These are phyloP conservation scores for Cactoblastis cactorum DNA, from an alignment of 2,888 invertebrate genomes.

Conservation along the genomic window DNA sequence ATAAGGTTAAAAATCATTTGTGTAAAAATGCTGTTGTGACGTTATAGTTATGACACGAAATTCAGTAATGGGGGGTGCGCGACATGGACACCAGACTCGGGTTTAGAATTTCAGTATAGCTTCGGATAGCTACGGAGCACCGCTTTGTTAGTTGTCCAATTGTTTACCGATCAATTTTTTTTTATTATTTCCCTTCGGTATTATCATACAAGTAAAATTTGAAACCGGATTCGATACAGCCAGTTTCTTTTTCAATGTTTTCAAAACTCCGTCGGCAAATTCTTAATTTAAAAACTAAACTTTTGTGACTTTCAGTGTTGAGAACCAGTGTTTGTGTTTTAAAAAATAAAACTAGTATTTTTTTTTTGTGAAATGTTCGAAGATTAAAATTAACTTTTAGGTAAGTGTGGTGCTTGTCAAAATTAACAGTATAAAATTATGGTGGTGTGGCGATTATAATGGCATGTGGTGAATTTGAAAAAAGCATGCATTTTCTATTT, in stretches of 20 bases:
- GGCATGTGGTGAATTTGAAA: constrained; percentile 56
- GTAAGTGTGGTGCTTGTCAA: constrained; percentile 67
- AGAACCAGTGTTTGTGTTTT: constrained; percentile 8
- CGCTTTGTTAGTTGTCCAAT: constrained; percentile 73
- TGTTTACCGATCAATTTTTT: constrained; percentile 71
- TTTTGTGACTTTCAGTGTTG: constrained; percentile 12
- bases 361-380: constrained; percentile 22
- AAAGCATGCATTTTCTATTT: constrained; percentile 49
- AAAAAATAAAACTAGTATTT: background rate
- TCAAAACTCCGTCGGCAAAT: background rate
- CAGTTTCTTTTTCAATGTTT: constrained; percentile 2
- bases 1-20: constrained; percentile 24
- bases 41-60: constrained; percentile 51
- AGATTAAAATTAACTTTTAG: constrained; percentile 42
- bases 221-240: constrained; percentile 24
- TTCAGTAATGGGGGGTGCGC: constrained; percentile 78
- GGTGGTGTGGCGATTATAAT: constrained; percentile 65
- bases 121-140: constrained; percentile 77
- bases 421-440: constrained; percentile 57
- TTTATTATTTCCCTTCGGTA: constrained; percentile 44
- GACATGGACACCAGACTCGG: constrained; percentile 77
- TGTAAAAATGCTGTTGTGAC: constrained; percentile 22
- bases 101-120: constrained; percentile 79
- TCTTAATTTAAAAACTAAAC: constrained; percentile 2
- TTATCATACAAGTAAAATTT: constrained; percentile 26